phyloP scores from a whole-genome alignment of 92 coral and sea anemone genomes.

The Virgularia gustaviana region DNA sequence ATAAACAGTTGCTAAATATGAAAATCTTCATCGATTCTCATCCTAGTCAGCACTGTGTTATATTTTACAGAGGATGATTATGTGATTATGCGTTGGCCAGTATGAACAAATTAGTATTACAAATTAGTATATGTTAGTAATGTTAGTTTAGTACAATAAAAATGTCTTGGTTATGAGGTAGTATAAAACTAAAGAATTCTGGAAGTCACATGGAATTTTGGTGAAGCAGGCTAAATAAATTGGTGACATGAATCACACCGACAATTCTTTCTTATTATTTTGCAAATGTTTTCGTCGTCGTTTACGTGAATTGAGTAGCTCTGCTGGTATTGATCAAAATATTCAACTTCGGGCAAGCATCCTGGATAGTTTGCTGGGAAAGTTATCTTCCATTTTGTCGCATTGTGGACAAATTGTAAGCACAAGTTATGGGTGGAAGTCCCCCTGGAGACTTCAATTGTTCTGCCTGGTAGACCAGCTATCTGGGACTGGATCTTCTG shows the following conservation, averaged over 20 bases:
- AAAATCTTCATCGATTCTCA: too few relatives aligned
- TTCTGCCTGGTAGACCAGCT: background rate
- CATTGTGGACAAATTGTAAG: constrained; percentile 4
- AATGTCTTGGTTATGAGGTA: too few relatives aligned
- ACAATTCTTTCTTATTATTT: constrained; percentile 4
- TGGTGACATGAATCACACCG: background rate
- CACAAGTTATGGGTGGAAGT: background rate
- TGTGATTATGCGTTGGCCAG: too few relatives aligned
- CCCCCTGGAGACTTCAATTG: background rate
- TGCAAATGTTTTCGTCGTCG: background rate
- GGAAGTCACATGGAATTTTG: too few relatives aligned
- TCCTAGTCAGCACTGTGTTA: too few relatives aligned
- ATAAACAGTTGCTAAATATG: too few relatives aligned
- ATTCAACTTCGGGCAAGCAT: background rate
- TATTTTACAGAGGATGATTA: too few relatives aligned
- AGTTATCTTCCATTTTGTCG: background rate
- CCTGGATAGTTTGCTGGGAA: constrained; percentile 16
- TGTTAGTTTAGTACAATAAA: too few relatives aligned
- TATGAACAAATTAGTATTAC: too few relatives aligned
- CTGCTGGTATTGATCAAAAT: background rate
- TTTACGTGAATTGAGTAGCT: background rate
- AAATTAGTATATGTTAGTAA: too few relatives aligned
- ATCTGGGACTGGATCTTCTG: background rate
- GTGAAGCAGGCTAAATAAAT: too few relatives aligned
- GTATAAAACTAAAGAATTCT: too few relatives aligned